These are phyloP conservation scores for Cylloceria caligata DNA, from an alignment of 2,888 invertebrate genomes.

Conservation along the genomic window DNA sequence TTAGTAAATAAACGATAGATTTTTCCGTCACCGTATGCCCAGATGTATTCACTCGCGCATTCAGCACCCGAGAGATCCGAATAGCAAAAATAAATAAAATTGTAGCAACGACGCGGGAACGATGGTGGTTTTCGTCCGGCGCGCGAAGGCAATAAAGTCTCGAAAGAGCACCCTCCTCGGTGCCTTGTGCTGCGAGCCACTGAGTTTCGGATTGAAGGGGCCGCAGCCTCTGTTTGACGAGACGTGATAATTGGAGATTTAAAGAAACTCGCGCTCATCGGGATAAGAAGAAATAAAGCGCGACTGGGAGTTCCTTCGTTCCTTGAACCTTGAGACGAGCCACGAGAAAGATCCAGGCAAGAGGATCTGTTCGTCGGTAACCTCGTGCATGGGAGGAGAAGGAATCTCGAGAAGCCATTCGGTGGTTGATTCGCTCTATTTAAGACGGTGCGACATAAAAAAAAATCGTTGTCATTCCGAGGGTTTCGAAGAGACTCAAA, in stretches of 20 bases:
- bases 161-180: constrained; percentile 35
- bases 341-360: constrained; percentile 45
- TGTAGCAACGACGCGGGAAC: constrained; percentile 13
- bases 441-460: constrained; percentile 20
- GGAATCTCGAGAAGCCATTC: constrained; percentile 54
- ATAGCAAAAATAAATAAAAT: constrained; percentile 20
- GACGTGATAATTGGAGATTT: constrained; percentile 76
- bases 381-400: constrained; percentile 22
- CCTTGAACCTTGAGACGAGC: constrained; percentile 49
- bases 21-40: constrained; percentile 6
- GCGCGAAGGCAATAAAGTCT: constrained; percentile 59
- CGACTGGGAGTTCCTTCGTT: constrained; percentile 52
- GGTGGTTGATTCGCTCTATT: constrained; percentile 59
- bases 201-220: constrained; percentile 71
- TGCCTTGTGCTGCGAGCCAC: constrained; percentile 59
- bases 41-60: neutral
- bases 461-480: constrained; percentile 25
- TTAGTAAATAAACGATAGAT: constrained; percentile 7
- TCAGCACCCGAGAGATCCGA: neutral
- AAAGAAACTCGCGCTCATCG: constrained; percentile 62
- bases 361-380: constrained; percentile 45
- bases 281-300: constrained; percentile 63
- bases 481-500: neutral
- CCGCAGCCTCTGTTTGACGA: constrained; percentile 74
- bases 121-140: constrained; percentile 41